Conservation (phyloP, 35 echinoderm and acorn worm genomes). For the Chiridota heheva region DNA sequence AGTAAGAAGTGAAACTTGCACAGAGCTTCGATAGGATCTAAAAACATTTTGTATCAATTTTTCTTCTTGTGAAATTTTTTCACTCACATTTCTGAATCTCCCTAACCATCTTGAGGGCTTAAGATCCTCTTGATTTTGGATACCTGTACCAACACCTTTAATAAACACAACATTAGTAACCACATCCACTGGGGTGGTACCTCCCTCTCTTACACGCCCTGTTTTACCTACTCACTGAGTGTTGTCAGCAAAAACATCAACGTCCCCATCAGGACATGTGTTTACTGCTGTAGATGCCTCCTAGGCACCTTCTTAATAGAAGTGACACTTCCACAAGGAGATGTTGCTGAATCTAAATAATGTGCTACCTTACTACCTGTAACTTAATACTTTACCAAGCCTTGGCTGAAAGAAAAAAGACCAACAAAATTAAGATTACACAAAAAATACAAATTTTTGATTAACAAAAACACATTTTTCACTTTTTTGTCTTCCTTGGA, state of each 20-base stretch:
- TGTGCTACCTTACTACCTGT: too few species aligned
- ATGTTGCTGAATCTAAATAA: too few species aligned
- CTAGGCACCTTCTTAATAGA: too few species aligned
- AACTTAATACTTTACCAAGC: too few species aligned
- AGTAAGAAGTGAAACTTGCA: neutral
- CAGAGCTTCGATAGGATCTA: neutral
- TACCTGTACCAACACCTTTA: neutral
- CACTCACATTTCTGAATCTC: neutral
- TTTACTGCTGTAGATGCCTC: too few species aligned
- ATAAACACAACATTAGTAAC: conserved; percentile 21
- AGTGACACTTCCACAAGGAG: too few species aligned
- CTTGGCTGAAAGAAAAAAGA: too few species aligned
- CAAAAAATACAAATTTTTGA: too few species aligned
- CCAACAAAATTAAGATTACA: too few species aligned
- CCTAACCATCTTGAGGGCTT: neutral
- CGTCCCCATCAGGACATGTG: neutral
- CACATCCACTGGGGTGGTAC: conserved; percentile 5
- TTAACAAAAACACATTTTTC: too few species aligned
- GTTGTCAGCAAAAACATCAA: conserved; percentile 5
- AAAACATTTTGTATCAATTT: neutral
- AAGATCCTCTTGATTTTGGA: neutral
- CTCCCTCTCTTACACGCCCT: conserved; percentile 2
- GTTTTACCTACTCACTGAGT: neutral
- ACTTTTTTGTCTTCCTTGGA: too few species aligned
- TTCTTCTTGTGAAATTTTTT: neutral